Evolutionary conservation across 2,797 vertebrate species (phyloP).

Genomic region (Semotilus atromaculatus): DNA sequence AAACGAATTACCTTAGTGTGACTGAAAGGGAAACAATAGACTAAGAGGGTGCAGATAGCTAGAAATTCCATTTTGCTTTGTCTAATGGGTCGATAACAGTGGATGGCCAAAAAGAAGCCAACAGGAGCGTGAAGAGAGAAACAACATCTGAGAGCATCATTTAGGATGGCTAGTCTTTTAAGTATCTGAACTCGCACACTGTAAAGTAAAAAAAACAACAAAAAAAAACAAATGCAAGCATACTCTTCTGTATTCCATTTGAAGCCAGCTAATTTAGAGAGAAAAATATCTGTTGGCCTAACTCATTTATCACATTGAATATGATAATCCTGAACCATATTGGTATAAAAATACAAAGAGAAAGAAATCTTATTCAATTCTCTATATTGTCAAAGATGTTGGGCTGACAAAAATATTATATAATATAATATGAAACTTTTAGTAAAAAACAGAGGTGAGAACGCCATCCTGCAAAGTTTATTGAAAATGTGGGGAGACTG

Average conservation of each 20-base stretch:
- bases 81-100: slow-evolving; percentile 50
- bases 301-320: not conserved
- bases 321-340: not conserved
- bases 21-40: slow-evolving; percentile 51
- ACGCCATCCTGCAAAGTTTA: not conserved
- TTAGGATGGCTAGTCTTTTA: slow-evolving; percentile 3
- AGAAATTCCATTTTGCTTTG: slow-evolving; percentile 45
- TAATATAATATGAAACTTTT: not conserved
- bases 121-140: slow-evolving; percentile 41
- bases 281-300: not conserved
- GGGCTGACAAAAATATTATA: not conserved
- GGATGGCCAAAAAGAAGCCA: slow-evolving; percentile 36
- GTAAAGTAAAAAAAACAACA: not conserved
- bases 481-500: not conserved
- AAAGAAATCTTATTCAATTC: not conserved
- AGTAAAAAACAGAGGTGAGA: not conserved
- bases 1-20: slow-evolving; percentile 41
- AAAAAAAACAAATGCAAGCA: not conserved
- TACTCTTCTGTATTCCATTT: not conserved
- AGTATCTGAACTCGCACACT: slow-evolving; percentile 2
- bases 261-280: not conserved
- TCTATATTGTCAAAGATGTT: not conserved
- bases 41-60: slow-evolving; percentile 47
- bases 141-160: slow-evolving; percentile 26
- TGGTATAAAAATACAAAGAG: not conserved